Evolutionary conservation across 1,140 invertebrate genomes (phyloP).

Genomic region (Plectrocnemia conspersa): DNA sequence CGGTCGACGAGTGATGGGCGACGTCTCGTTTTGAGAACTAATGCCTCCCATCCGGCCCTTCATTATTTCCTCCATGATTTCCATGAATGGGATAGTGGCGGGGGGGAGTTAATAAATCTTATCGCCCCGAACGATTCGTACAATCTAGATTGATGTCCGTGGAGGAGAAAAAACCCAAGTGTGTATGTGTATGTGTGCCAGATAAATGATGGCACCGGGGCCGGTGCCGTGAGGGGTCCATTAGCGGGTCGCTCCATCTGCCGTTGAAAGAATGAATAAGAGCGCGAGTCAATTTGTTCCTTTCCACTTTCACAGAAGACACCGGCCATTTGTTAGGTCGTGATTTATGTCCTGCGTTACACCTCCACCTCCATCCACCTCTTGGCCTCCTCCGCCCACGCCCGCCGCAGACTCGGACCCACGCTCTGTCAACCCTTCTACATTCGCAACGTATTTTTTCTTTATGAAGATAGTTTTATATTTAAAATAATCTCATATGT

Average conservation of each 20-base stretch:
- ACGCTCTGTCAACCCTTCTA: not conserved
- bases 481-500: too few species aligned
- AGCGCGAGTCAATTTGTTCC: constrained; percentile 22
- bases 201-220: constrained; percentile 6
- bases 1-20: too few species aligned
- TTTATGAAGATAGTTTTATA: too few species aligned
- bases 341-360: constrained; percentile 13
- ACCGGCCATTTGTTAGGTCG: constrained; percentile 20
- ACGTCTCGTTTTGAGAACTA: constrained; percentile 19
- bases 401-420: not conserved
- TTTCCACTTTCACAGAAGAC: constrained; percentile 17
- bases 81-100: constrained; percentile 16
- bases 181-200: not conserved
- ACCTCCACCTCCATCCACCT: constrained; percentile 1
- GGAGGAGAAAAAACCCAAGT: constrained; percentile 19
- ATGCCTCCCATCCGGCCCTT: constrained; percentile 11
- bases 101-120: constrained; percentile 22
- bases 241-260: constrained; percentile 7
- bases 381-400: not conserved
- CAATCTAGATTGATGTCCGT: constrained; percentile 26
- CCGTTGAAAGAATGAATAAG: constrained; percentile 19
- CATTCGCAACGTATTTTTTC: too few species aligned
- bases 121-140: constrained; percentile 23
- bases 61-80: constrained; percentile 18
- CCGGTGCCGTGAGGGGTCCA: constrained; percentile 13